Base-by-base conservation (phyloP, 2,797 vertebrate genomes). In the Sebastes melanostomus region DNA sequence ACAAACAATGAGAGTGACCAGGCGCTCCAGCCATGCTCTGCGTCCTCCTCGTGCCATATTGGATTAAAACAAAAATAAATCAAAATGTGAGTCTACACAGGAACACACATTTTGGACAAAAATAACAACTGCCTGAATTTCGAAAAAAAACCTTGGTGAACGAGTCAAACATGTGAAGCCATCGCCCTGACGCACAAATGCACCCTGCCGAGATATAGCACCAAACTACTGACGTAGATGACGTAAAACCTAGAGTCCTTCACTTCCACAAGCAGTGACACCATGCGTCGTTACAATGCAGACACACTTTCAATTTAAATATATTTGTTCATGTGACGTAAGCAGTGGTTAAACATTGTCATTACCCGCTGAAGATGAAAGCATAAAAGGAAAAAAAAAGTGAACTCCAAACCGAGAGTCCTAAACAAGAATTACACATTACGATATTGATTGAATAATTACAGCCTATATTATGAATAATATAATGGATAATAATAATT, bases 231-330 rank as follows among this genome's bases (percentile, higher is more conserved):
- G 80, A 87, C 77, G 78, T 60, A 46, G 2, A 60, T 7, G 62
- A 30, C 5, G 12, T 30, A 34, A 2, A 42, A 29, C 14, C 7
- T 0, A 11, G 27, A 80, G 46, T 24, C 58, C 3, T 78, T 66
- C 42, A 72, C 27, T 73, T 77, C 3, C 27, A 78, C 61, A 77
- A 61, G 80, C 86, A 92, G 88, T 90, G 91, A 90, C 92, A 90
- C 83, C 91, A 75, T 42, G 86, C 36, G 83, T 30, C 1, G 3
- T 14, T 60, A 38, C 16, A 86, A 11, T 73, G 66, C 30, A 83
- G 13, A 61, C 6, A 20, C 6, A 34, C 12, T 50, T 29, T 25
- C 3, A n/a, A 5, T n/a, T 0, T 18, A 1, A 30, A 56, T 4
- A 50, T 6, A 46, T 9, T 2, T 54, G 46, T 24, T 6, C 10